Conservation (phyloP, 2,113 vertebrate species). For the Lepisosteus oculatus region DNA sequence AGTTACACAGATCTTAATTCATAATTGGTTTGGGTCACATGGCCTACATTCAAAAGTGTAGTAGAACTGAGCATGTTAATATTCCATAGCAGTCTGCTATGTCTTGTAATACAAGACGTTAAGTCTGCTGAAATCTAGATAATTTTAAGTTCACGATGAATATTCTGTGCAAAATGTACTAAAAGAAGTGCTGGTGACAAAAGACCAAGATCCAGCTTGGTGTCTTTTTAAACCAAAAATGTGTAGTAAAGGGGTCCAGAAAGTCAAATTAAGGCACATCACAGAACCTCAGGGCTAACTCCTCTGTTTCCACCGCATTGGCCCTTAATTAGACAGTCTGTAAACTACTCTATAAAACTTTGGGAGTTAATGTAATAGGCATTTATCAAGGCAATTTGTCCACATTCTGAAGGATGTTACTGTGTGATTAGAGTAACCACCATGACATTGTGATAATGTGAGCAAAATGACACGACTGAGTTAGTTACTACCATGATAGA, state of each 20-base stretch:
- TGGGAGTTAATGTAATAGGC: too few species aligned
- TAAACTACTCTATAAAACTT: too few species aligned
- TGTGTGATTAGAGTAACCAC: too few species aligned
- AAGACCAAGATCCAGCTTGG: slow-evolving; percentile 75
- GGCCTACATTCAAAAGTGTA: neutral
- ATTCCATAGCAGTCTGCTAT: slow-evolving; percentile 2
- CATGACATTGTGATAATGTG: too few species aligned
- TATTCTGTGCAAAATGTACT: slow-evolving; percentile 31
- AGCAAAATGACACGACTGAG: too few species aligned
- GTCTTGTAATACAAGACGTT: slow-evolving; percentile 4
- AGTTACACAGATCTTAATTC: neutral
- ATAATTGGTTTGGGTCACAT: slow-evolving; percentile 11
- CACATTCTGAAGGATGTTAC: too few species aligned
- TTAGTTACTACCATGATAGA: too few species aligned
- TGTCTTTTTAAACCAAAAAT: slow-evolving; percentile 32
- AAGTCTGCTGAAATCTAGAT: slow-evolving; percentile 8
- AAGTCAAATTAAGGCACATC: slow-evolving; percentile 8
- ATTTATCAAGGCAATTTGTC: too few species aligned
- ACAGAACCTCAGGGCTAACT: neutral
- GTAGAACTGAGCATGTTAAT: neutral
- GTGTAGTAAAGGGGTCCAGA: slow-evolving; percentile 11
- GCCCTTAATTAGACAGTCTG: too few species aligned
- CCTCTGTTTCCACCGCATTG: too few species aligned
- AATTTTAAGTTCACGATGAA: slow-evolving; percentile 27
- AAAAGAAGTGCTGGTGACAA: slow-evolving; percentile 45